These are phyloP conservation scores for Cosmia pyralina DNA, from an alignment of 2,888 invertebrate genomes.

Conservation along the genomic window DNA sequence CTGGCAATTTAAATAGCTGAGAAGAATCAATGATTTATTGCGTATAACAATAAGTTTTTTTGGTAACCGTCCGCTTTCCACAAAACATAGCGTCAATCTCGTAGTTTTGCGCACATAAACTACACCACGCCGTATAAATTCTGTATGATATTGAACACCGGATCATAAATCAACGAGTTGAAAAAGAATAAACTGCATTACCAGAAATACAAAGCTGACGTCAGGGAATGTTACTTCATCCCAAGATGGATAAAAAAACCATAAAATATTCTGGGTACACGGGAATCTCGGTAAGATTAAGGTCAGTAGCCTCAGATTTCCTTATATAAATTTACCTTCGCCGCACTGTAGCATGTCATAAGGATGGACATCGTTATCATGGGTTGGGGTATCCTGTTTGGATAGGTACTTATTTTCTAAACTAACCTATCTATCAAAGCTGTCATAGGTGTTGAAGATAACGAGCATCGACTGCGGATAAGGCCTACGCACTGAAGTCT, in stretches of 20 bases:
- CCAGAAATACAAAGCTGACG: constrained; percentile 45
- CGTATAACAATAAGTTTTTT: constrained; percentile 12
- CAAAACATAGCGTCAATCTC: constrained; percentile 19
- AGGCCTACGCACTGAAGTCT: constrained; percentile 46
- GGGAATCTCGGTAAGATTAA: constrained; percentile 60
- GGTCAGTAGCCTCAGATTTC: constrained; percentile 73
- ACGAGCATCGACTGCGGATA: constrained; percentile 72
- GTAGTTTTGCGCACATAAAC: constrained; percentile 23
- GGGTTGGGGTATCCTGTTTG: constrained; percentile 84
- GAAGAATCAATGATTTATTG: constrained; percentile 20
- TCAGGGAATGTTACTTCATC: constrained; percentile 45
- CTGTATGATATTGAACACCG: constrained; percentile 48
- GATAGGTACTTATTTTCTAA: constrained; percentile 79
- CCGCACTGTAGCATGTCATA: constrained; percentile 70
- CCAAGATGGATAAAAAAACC: constrained; percentile 35
- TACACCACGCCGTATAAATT: constrained; percentile 30
- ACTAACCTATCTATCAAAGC: constrained; percentile 85
- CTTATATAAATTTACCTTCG: constrained; percentile 69
- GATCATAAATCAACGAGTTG: constrained; percentile 39
- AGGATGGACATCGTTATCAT: constrained; percentile 83
- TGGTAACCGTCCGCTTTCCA: constrained; percentile 7
- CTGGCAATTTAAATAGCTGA: constrained; percentile 30
- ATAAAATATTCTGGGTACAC: constrained; percentile 55
- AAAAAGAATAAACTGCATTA: constrained; percentile 49
- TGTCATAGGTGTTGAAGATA: constrained; percentile 84